Conservation (phyloP, 2,888 invertebrate species). For the Eugnorisma glareosa region DNA sequence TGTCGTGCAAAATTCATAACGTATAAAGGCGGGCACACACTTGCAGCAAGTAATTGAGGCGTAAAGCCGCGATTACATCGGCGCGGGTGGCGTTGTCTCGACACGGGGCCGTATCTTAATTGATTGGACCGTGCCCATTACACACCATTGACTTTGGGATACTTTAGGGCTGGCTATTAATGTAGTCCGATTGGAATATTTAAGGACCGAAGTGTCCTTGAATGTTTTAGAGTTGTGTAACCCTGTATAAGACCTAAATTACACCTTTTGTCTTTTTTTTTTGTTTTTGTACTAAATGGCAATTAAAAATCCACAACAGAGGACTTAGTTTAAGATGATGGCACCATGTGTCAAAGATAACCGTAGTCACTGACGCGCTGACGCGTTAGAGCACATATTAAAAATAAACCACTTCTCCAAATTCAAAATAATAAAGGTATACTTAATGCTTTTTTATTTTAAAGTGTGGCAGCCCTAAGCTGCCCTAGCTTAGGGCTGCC, state of each 20-base stretch:
- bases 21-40: slow-evolving; percentile 62
- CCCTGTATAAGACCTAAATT: slow-evolving; percentile 11
- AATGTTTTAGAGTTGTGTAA: slow-evolving; percentile 15
- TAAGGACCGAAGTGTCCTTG: slow-evolving; percentile 33
- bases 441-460: slow-evolving; percentile 5
- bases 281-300: slow-evolving; percentile 15
- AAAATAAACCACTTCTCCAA: slow-evolving; percentile 7
- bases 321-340: slow-evolving; percentile 23
- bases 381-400: not conserved
- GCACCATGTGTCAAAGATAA: slow-evolving; percentile 12
- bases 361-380: not conserved
- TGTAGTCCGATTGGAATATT: slow-evolving; percentile 39
- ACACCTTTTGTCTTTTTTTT: not conserved
- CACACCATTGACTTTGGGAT: slow-evolving; percentile 75
- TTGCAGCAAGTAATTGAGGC: slow-evolving; percentile 71
- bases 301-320: slow-evolving; percentile 10
- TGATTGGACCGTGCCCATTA: slow-evolving; percentile 78
- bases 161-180: slow-evolving; percentile 74
- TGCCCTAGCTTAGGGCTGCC: slow-evolving; percentile 55
- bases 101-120: slow-evolving; percentile 72
- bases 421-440: slow-evolving; percentile 21
- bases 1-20: slow-evolving; percentile 54
- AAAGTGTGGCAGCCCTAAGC: slow-evolving; percentile 36
- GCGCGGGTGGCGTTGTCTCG: slow-evolving; percentile 73
- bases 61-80: slow-evolving; percentile 72